phyloP scores from a whole-genome alignment of 2,113 vertebrate species.

The Phyllostomus hastatus region DNA sequence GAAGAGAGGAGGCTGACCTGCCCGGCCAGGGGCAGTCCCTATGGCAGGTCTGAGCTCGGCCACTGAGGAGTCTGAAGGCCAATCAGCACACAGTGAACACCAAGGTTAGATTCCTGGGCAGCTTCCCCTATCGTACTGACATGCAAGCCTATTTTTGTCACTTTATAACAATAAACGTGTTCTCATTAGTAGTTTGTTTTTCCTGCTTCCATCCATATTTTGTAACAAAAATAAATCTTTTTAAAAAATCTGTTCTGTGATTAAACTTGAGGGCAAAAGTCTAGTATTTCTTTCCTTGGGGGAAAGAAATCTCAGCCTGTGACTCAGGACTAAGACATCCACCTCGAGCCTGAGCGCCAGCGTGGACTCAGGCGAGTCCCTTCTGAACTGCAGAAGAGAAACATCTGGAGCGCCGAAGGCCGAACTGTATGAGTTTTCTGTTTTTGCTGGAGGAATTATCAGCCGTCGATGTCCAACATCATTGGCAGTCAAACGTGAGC shows the following conservation, averaged over 20 bases:
- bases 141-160: neutral
- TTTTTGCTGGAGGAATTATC: neutral
- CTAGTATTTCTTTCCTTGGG: neutral
- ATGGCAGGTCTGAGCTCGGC: neutral
- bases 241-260: neutral
- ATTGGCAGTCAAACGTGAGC: neutral
- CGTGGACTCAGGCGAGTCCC: neutral
- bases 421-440: neutral
- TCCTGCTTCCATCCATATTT: conserved; percentile 24
- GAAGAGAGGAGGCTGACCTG: neutral
- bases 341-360: neutral
- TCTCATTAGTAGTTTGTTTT: conserved; percentile 18
- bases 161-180: conserved; percentile 47
- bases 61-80: neutral
- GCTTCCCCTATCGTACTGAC: neutral
- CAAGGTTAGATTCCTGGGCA: neutral
- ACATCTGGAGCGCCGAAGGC: no score
- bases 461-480: neutral
- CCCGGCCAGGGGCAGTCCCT: neutral
- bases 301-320: conserved; percentile 27
- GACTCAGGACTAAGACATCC: conserved; percentile 28
- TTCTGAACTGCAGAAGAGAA: neutral
- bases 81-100: neutral
- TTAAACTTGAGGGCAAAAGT: conserved; percentile 22
- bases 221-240: conserved; percentile 21